Evolutionary conservation across 2,797 vertebrate genomes (phyloP).

Genomic region (Platalea minor): DNA sequence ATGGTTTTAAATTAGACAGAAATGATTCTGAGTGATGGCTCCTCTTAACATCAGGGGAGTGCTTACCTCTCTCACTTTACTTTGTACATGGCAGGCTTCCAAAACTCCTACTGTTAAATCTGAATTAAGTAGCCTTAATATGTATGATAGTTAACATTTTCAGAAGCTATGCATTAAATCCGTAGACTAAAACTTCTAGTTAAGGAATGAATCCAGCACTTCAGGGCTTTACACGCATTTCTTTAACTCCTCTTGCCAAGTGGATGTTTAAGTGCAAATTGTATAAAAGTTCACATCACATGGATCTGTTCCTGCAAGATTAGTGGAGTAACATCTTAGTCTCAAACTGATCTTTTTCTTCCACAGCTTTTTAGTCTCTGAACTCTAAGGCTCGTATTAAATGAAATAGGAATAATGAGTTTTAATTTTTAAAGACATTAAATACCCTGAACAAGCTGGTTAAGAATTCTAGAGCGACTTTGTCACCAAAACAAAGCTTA

Average conservation of each 20-base stretch:
- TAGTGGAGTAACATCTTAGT: constrained; percentile 31
- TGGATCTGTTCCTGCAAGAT: constrained; percentile 34
- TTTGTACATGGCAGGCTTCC: constrained; percentile 43
- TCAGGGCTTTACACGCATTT: constrained; percentile 2
- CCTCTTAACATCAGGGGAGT: constrained; percentile 21
- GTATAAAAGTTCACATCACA: constrained; percentile 37
- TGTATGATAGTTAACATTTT: constrained; percentile 58
- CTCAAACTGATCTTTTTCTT: constrained; percentile 34
- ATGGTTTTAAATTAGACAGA: constrained; percentile 25
- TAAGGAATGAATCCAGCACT: background rate
- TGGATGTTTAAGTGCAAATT: constrained; percentile 18
- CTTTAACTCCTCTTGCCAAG: constrained; percentile 25
- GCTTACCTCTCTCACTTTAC: constrained; percentile 31
- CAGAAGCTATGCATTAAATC: constrained; percentile 41
- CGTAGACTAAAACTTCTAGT: constrained; percentile 9
- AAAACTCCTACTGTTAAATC: constrained; percentile 56
- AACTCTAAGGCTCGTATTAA: constrained; percentile 26
- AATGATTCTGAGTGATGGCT: constrained; percentile 34
- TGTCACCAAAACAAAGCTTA: constrained; percentile 7
- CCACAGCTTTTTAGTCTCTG: constrained; percentile 1
- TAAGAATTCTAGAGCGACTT: background rate
- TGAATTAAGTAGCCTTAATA: constrained; percentile 60
- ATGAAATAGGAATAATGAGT: constrained; percentile 37
- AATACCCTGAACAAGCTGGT: constrained; percentile 23
- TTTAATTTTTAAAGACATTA: constrained; percentile 49